phyloP scores from a whole-genome alignment of 2,888 invertebrate species.

The Phoronis australis region DNA sequence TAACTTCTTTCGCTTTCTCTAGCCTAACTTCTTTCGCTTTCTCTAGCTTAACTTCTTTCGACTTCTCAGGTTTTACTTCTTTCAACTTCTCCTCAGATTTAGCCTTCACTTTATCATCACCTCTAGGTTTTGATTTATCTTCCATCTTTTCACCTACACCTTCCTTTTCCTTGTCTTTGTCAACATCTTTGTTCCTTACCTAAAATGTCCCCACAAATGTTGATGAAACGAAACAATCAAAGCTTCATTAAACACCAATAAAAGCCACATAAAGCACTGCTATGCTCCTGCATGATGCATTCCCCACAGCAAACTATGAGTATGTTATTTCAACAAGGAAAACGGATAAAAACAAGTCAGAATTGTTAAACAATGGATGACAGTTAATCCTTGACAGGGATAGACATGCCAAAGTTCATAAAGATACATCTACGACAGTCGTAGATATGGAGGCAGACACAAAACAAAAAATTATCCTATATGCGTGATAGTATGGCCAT shows the following conservation, averaged over 20 bases:
- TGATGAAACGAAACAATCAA: no score
- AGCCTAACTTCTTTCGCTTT: constrained; percentile 5
- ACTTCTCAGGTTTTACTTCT: constrained; percentile 1
- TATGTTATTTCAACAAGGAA: background rate
- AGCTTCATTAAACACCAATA: no score
- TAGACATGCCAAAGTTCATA: no score
- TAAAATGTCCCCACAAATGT: no score
- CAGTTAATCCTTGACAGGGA: no score
- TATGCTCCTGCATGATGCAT: background rate
- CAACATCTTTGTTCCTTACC: constrained; percentile 5
- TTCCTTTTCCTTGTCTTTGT: constrained; percentile 16
- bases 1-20: constrained; percentile 6
- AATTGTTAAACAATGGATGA: no score
- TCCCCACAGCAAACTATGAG: background rate
- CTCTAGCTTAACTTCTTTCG: constrained; percentile 8
- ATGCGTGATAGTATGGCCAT: no score
- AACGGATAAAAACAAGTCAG: no score
- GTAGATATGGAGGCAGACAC: no score
- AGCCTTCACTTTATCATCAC: constrained; percentile 1
- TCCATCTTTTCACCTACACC: constrained; percentile 12
- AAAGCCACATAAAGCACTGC: no score
- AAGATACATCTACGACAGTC: no score
- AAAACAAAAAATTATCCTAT: no score
- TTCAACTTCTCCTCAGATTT: constrained; percentile 1
- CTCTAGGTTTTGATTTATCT: constrained; percentile 2